These are phyloP conservation scores for Leptinotarsa defecta DNA, from an alignment of 1,140 invertebrate genomes.

Conservation along the genomic window DNA sequence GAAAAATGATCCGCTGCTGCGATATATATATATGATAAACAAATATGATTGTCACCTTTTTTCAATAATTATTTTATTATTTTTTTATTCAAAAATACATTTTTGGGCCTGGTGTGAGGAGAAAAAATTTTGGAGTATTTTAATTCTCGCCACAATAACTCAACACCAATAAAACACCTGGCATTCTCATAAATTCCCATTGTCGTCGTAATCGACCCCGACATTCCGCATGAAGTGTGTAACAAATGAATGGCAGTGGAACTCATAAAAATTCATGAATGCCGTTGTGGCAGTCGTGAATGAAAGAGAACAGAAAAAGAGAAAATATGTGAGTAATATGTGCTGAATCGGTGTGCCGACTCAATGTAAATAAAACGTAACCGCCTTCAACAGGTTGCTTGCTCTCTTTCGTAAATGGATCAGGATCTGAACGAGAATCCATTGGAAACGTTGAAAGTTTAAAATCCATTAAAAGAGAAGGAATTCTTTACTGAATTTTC, in stretches of 20 bases:
- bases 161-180: neutral
- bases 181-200: neutral
- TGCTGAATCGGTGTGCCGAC: neutral
- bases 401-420: neutral
- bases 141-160: neutral
- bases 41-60: too few species aligned
- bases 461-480: neutral
- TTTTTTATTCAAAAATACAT: too few species aligned
- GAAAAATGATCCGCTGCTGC: too few species aligned
- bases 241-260: neutral
- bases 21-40: too few species aligned
- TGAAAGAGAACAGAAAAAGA: neutral
- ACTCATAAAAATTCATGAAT: slow-evolving; percentile 9
- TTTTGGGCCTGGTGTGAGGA: too few species aligned
- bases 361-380: neutral
- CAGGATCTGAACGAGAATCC: neutral
- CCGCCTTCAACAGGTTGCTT: neutral
- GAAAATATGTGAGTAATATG: slow-evolving; percentile 4
- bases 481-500: neutral
- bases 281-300: neutral
- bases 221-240: neutral
- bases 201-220: neutral
- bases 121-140: neutral
- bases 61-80: too few species aligned
- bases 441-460: neutral